Base-by-base conservation (phyloP, 2,113 vertebrate genomes). In the Smithornis capensis region DNA sequence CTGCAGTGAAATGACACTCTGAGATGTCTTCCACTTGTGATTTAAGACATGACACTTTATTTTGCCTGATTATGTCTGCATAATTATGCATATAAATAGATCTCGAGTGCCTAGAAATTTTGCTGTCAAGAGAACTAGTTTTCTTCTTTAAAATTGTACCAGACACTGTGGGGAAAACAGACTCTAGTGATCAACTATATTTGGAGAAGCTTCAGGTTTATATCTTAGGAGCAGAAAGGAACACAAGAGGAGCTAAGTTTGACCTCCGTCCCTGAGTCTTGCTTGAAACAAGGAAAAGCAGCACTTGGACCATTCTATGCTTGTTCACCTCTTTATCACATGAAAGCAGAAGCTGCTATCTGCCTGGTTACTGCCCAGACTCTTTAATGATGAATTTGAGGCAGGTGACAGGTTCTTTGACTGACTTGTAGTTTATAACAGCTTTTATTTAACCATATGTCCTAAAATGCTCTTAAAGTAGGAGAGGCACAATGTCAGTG, bases 21-120 rank as follows among this genome's bases (percentile, higher is more conserved):
- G 83, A 6, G 22, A 31, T 87, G 40, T 81, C 83, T 79, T 89
- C 64, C 17, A 40, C 64, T 90, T 84, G 35, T 28, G 35, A 80
- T 90, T 90, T 83, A 83, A 93, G 76, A 77, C 44, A 31, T 44
- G 64, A 77, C n/a, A 57, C 37, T 78, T 96, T 68, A 78, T 95
- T 88, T 80, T 76, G 37, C 94, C 19, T 91, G 69, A 84, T 78
- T 68, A 35, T 71, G 53, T 40, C 49, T 71, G 70, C 59, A 55
- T 92, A 81, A 63, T 71, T 73, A 33, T 40, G 16, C 45, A 14
- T 71, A 56, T 57, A 94, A 87, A 65, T 78, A 84, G 49, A 37
- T 84, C n/a, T 57, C 0, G 3, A 78, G 45, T 73, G 37, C 84
- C 71, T 79, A 71, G 29, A 76, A 28, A 65, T 68, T 73, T 40